phyloP scores from a whole-genome alignment of 2,888 invertebrate species.

The Dolomedes plantarius region DNA sequence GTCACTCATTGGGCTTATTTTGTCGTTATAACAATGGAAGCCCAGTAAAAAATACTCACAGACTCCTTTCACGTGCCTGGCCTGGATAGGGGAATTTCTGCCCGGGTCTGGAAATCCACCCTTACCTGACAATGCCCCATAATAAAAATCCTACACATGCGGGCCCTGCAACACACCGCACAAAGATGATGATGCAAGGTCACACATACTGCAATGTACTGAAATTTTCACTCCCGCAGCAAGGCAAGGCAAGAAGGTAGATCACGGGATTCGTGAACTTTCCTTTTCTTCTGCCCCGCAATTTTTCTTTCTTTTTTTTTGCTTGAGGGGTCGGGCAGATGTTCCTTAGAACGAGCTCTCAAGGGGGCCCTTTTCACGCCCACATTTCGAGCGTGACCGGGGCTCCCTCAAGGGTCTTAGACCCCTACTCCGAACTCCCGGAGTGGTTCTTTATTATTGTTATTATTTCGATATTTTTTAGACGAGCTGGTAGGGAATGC shows the following conservation, averaged over 20 bases:
- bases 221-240: neutral
- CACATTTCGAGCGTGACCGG: conserved; percentile 57
- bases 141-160: neutral
- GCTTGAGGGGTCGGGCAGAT: conserved; percentile 37
- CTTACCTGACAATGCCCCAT: neutral
- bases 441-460: conserved; percentile 1
- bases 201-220: conserved; percentile 21
- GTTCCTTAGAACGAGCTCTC: conserved; percentile 17
- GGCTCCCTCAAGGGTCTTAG: conserved; percentile 21
- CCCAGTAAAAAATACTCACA: too few relatives aligned
- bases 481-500: neutral
- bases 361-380: conserved; percentile 35
- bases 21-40: too few relatives aligned
- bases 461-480: neutral
- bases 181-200: neutral
- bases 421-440: neutral
- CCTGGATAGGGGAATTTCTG: neutral
- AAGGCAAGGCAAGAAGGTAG: neutral
- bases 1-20: too few relatives aligned
- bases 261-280: conserved; percentile 26
- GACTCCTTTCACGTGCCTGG: too few relatives aligned
- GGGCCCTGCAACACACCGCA: neutral
- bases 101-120: neutral
- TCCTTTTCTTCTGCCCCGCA: too few relatives aligned
- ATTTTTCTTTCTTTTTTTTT: too few relatives aligned